These are phyloP conservation scores for Daphoenositta chrysoptera DNA, from an alignment of 2,113 vertebrate genomes.

Conservation along the genomic window DNA sequence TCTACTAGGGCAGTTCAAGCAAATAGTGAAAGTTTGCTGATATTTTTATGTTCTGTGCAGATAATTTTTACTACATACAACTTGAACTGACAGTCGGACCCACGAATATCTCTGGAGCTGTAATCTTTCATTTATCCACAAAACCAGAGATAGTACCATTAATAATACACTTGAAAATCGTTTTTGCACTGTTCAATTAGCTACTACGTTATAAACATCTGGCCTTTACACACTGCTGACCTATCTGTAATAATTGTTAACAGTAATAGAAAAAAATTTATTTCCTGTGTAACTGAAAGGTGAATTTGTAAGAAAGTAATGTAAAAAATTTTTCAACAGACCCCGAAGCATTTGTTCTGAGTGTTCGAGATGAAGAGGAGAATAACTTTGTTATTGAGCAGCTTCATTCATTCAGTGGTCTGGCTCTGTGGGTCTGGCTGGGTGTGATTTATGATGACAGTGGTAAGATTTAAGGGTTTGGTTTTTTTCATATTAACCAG, in stretches of 20 bases:
- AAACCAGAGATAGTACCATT: neutral
- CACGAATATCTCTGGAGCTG: neutral
- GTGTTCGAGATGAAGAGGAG: constrained; percentile 83
- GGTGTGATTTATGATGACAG: constrained; percentile 77
- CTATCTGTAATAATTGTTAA: neutral
- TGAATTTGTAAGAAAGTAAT: neutral
- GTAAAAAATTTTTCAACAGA: constrained; percentile 62
- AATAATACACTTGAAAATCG: neutral
- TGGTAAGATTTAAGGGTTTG: constrained; percentile 69
- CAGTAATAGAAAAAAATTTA: neutral
- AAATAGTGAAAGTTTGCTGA: neutral
- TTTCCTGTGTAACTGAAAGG: neutral
- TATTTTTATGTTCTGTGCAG: neutral
- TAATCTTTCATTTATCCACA: neutral
- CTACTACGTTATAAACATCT: neutral
- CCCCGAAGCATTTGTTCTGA: constrained; percentile 78
- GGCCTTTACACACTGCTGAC: neutral
- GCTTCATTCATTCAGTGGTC: constrained; percentile 75
- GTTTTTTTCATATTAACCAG: neutral
- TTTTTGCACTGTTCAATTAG: neutral
- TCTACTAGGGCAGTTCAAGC: neutral
- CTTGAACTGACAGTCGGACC: neutral
- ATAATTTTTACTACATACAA: neutral
- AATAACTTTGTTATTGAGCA: constrained; percentile 85
- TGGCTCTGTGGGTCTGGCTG: constrained; percentile 86